Percentiles rank a stretch among this genome's conserved stretches.
These are phyloP conservation scores for Crematogaster levior DNA, from an alignment of 2,888 invertebrate species.

Conservation along the genomic window DNA sequence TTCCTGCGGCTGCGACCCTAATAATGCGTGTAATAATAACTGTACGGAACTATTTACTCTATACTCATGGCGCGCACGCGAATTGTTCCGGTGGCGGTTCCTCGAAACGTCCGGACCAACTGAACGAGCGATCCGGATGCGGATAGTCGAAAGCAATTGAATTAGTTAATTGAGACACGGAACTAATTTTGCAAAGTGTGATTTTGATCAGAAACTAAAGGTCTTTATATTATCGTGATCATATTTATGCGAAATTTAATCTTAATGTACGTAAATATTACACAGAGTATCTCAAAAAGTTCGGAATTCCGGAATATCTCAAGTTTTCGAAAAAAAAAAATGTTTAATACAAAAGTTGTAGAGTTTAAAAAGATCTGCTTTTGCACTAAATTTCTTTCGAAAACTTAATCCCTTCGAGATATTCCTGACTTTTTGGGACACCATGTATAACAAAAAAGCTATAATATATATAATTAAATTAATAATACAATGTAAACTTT, in stretches of 20 bases:
- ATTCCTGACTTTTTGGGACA: too few species aligned
- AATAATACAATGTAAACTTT: background rate
- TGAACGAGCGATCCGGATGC: constrained; percentile 24
- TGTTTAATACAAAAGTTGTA: too few species aligned
- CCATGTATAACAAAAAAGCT: background rate
- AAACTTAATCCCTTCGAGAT: too few species aligned
- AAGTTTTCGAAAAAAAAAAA: too few species aligned
- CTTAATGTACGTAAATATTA: background rate
- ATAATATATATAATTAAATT: background rate
- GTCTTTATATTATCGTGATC: background rate
- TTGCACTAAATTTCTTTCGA: too few species aligned
- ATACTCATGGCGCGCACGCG: constrained; percentile 34
- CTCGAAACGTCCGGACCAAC: constrained; percentile 34
- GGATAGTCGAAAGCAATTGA: constrained; percentile 28
- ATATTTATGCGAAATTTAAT: background rate
- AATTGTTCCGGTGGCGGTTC: constrained; percentile 37
- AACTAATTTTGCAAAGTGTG: constrained; percentile 1
- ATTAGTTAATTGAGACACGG: constrained; percentile 35
- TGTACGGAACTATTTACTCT: constrained; percentile 51
- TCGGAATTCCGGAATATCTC: too few species aligned
- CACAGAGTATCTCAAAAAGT: too few species aligned
- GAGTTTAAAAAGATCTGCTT: too few species aligned
- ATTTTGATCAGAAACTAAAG: background rate
- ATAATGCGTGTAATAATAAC: constrained; percentile 53
- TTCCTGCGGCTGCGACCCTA: constrained; percentile 33